phyloP scores from a whole-genome alignment of 2,113 vertebrate genomes.

The Toxotes jaculatrix region DNA sequence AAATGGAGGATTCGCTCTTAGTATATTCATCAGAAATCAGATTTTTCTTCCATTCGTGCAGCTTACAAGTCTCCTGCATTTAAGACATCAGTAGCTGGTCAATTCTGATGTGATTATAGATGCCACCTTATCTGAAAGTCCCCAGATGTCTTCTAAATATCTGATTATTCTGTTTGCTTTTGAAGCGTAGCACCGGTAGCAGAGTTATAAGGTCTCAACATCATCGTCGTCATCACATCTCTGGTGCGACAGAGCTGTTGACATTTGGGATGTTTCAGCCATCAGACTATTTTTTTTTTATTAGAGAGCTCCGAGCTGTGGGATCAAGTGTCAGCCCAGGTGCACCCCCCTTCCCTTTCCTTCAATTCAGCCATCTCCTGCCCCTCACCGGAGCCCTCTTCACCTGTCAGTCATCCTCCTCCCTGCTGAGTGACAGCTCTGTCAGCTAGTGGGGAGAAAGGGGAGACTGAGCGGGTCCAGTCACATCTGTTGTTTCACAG shows the following conservation, averaged over 20 bases:
- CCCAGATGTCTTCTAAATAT: constrained; percentile 69
- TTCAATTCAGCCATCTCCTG: constrained; percentile 32
- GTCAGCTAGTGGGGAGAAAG: constrained; percentile 39
- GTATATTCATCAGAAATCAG: neutral
- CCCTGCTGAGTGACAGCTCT: constrained; percentile 70
- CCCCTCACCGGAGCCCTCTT: constrained; percentile 20
- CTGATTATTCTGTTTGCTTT: constrained; percentile 52
- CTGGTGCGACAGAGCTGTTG: constrained; percentile 49
- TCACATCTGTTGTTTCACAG: constrained; percentile 80
- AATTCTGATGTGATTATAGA: constrained; percentile 53
- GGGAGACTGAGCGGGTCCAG: constrained; percentile 66
- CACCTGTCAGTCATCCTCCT: constrained; percentile 60
- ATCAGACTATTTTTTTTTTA: constrained; percentile 46
- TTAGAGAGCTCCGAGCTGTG: constrained; percentile 42
- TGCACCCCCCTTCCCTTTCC: constrained; percentile 40
- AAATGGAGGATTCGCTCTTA: constrained; percentile 2
- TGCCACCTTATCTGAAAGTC: constrained; percentile 54
- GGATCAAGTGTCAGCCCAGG: constrained; percentile 60
- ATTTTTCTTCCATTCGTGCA: constrained; percentile 10
- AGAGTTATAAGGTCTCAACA: constrained; percentile 46
- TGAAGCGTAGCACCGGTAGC: constrained; percentile 39
- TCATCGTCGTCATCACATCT: constrained; percentile 34
- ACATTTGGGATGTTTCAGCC: constrained; percentile 64
- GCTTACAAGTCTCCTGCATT: constrained; percentile 27
- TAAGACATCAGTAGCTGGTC: constrained; percentile 35